Percentiles rank a stretch among this genome's conserved stretches.
Evolutionary conservation across 1,140 invertebrate species (phyloP).

Genomic region (Neodiprion lecontei): DNA sequence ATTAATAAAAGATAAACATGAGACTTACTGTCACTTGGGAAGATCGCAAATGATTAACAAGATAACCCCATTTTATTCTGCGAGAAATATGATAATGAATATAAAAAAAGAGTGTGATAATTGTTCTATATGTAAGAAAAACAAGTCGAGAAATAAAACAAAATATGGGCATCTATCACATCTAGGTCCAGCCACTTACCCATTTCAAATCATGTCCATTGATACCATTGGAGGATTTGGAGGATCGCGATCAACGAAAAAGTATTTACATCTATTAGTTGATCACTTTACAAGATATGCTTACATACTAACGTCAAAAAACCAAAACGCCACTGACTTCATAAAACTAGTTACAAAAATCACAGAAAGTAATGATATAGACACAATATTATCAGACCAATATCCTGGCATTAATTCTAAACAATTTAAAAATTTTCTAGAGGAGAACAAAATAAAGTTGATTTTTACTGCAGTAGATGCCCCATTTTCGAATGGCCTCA

Average conservation of each 20-base stretch:
- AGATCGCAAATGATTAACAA: no score
- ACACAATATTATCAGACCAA: no score
- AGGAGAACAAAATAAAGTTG: no score
- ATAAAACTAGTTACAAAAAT: slow-evolving; percentile 18
- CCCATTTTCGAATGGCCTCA: no score
- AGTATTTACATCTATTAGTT: slow-evolving; percentile 24
- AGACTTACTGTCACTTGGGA: no score
- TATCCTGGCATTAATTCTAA: no score
- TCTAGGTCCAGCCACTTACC: neutral
- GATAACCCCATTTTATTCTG: no score
- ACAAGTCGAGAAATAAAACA: neutral
- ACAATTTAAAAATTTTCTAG: no score
- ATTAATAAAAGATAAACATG: no score
- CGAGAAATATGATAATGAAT: no score
- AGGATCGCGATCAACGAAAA: slow-evolving; percentile 17
- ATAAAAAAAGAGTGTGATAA: no score
- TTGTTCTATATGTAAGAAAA: slow-evolving; percentile 17
- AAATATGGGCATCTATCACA: slow-evolving; percentile 9
- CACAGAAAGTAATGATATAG: neutral
- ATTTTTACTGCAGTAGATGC: no score
- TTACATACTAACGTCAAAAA: slow-evolving; percentile 24
- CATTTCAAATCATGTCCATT: slow-evolving; percentile 28
- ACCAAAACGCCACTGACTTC: slow-evolving; percentile 7
- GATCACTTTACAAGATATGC: slow-evolving; percentile 30
- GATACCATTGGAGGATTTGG: slow-evolving; percentile 24